Evolutionary conservation across 2,113 vertebrate genomes (phyloP), one percentile per base, ranked within the genome.

Genomic region (Brachypteracias leptosomus): DNA sequence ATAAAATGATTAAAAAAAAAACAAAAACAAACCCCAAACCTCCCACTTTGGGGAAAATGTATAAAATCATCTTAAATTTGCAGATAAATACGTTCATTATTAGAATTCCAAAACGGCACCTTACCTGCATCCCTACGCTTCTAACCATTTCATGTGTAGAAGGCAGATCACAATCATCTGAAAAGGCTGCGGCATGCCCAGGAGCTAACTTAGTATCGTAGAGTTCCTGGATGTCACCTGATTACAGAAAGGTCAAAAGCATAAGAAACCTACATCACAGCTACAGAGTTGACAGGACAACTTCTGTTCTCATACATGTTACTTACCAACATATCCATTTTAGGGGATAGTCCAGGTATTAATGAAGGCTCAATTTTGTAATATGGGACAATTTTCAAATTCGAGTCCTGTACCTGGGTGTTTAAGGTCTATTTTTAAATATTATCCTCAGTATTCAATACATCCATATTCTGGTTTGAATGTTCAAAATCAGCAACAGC

Each of bases 91-190:
- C 7, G 42, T 44, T 35, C 6, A 22, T 31, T 21, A 47, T 59
- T 29, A 90, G 35, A 83, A 46, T 70, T 35, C 55, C 31, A 19
- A 10, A 82, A 59, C 20, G 28, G 31, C 15, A 26, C 79, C 97
- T 78, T 96, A 99, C 99, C 99, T 99, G 99, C 98, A 99, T 99
- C 63, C 99, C 99, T 62, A 99, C 98, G 21, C 98, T 99, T 97
- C 98, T 98, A 88, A 99, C 97, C 95, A 98, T 98, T 95, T 99
- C 99, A 42, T 99, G 99, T 9, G 98, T 98, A 31, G 98, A 98
- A 36, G 99, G 99, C 85, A 99, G 96, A 78, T 99, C 99, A 8
- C 99, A 99, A 95, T 99, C 99, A 16, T 99, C 98, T 29, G 99
- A 99, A 59, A 99, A 99, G 38, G 99, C 99, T 13, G 99, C 99